Conservation (phyloP, 2,888 invertebrate genomes). For the Limnephilus lunatus region DNA sequence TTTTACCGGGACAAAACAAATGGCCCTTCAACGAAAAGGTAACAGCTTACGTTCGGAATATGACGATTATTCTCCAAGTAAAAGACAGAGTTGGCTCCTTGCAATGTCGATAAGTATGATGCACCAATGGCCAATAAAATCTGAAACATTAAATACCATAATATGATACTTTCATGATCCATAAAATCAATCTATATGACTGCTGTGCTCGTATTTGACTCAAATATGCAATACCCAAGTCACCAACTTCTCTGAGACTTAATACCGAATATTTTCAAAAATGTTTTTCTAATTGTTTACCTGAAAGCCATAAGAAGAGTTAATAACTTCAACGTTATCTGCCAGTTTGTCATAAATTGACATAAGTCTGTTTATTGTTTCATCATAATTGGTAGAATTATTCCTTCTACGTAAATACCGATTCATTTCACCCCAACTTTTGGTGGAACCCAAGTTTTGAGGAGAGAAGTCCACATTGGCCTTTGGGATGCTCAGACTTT, state of each 20-base stretch:
- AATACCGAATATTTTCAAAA: no score
- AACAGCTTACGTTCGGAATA: background rate
- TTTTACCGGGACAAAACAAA: no score
- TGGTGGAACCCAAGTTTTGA: background rate
- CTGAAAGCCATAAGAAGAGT: background rate
- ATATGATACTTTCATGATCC: no score
- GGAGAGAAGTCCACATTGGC: background rate
- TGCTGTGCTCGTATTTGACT: no score
- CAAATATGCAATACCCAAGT: background rate
- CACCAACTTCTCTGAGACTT: background rate
- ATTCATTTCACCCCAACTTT: background rate
- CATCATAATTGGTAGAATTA: background rate
- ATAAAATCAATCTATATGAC: no score
- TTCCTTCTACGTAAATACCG: background rate
- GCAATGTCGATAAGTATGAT: background rate
- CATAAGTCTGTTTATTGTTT: background rate
- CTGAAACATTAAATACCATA: background rate
- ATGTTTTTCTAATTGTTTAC: background rate
- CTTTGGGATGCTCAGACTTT: background rate
- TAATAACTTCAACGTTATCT: conserved; percentile 24
- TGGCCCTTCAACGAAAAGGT: background rate
- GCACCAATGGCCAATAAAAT: background rate
- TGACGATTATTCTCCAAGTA: background rate
- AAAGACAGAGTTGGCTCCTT: background rate
- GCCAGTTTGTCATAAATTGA: background rate